phyloP scores from a whole-genome alignment of 2,797 vertebrate genomes.

The Crocodylus rhombifer region DNA sequence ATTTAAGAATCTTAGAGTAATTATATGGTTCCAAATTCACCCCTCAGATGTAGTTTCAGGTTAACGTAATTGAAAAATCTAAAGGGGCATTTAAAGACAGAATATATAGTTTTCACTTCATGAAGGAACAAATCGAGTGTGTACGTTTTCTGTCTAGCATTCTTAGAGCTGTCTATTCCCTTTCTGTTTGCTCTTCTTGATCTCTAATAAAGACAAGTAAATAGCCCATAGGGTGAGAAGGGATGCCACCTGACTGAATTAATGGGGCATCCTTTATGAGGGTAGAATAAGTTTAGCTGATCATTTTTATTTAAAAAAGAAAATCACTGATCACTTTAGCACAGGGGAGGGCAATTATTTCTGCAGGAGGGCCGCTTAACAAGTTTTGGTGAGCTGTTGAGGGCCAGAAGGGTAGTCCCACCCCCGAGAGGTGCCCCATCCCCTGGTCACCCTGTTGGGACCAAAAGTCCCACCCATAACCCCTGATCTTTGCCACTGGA shows the following conservation, averaged over 20 bases:
- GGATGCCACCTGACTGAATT: neutral
- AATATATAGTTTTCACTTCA: neutral
- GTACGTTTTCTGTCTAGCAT: neutral
- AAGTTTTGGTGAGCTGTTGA: no score
- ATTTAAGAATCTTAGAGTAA: slow-evolving; percentile 10
- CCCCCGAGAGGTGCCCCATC: no score
- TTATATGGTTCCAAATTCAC: slow-evolving; percentile 15
- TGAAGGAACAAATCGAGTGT: slow-evolving; percentile 18
- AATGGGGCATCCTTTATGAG: neutral
- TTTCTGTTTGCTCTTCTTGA: no score
- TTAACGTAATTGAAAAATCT: slow-evolving; percentile 3
- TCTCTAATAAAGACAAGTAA: neutral
- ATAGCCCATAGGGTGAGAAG: neutral
- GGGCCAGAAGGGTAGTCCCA: no score
- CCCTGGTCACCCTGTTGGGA: no score
- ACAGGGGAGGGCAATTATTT: no score
- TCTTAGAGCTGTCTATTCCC: slow-evolving; percentile 29
- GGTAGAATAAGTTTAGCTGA: neutral
- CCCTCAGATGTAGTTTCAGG: neutral
- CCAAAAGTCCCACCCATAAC: no score
- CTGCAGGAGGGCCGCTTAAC: no score
- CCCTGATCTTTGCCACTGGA: no score
- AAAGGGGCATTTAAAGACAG: neutral
- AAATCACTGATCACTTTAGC: no score
- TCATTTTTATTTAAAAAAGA: no score